phyloP scores from a whole-genome alignment of 2,888 invertebrate species.

The Pandemis heparana region DNA sequence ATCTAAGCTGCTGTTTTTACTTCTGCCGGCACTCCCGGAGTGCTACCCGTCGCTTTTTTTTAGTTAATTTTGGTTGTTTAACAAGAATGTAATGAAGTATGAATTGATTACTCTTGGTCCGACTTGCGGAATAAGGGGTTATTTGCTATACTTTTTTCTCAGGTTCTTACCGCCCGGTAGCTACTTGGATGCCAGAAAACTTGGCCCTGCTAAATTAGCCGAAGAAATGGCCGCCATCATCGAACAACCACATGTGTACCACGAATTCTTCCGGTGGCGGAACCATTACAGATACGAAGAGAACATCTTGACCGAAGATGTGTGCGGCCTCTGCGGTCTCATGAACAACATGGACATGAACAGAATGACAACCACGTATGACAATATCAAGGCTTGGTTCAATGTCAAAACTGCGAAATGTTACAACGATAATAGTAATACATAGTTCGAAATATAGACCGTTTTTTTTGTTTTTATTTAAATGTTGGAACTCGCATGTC shows the following conservation, averaged over 20 bases:
- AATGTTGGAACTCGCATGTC: too few species aligned
- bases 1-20: too few species aligned
- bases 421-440: background rate
- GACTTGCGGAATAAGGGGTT: too few species aligned
- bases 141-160: too few species aligned
- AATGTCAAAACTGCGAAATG: background rate
- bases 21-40: too few species aligned
- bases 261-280: slow-evolving; percentile 47
- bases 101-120: too few species aligned
- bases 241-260: slow-evolving; percentile 40
- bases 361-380: background rate
- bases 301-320: background rate
- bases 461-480: too few species aligned
- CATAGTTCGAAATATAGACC: too few species aligned
- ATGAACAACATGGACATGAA: background rate
- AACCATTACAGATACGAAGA: slow-evolving; percentile 41
- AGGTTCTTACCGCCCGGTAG: slow-evolving; percentile 9
- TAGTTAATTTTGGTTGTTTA: too few species aligned
- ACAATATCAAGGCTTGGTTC: background rate
- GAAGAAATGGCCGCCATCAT: slow-evolving; percentile 43
- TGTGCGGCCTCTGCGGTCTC: slow-evolving; percentile 4
- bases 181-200: slow-evolving; percentile 47
- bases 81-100: too few species aligned
- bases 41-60: too few species aligned
- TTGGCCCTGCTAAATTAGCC: slow-evolving; percentile 43